Percentiles rank a stretch among this genome's conserved stretches.
phyloP scores from a whole-genome alignment of 1,140 invertebrate genomes.

The Drosophila ficusphila region DNA sequence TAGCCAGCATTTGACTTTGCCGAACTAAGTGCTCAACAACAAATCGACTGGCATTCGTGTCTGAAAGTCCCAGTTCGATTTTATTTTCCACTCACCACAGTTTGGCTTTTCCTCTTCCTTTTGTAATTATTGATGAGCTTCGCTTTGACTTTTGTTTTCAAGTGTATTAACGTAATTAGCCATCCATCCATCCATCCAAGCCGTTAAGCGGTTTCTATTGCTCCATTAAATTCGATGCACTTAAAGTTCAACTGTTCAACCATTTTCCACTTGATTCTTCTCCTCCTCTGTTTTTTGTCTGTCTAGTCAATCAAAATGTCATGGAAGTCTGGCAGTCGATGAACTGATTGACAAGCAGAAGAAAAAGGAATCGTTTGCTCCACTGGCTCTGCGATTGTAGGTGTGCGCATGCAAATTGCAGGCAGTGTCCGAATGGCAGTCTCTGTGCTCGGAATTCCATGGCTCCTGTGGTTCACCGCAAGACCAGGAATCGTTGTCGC shows the following conservation, averaged over 20 bases:
- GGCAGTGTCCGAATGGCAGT: conserved; percentile 24
- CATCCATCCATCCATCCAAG: conserved; percentile 8
- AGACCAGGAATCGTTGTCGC: conserved; percentile 29
- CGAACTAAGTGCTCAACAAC: conserved; percentile 7
- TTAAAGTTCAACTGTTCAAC: conserved; percentile 18
- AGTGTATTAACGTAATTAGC: conserved; percentile 54
- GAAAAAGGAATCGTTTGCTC: conserved; percentile 27
- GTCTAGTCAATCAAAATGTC: conserved; percentile 40
- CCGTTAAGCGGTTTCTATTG: neutral
- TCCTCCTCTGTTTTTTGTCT: neutral
- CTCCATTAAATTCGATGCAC: neutral
- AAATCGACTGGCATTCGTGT: conserved; percentile 23
- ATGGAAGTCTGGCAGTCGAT: conserved; percentile 26
- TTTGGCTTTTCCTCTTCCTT: conserved; percentile 4
- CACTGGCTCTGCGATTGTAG: neutral
- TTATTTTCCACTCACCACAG: conserved; percentile 24
- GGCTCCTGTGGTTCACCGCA: conserved; percentile 51
- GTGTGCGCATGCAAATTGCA: conserved; percentile 48
- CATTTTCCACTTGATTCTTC: conserved; percentile 9
- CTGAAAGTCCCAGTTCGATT: conserved; percentile 9
- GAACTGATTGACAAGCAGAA: conserved; percentile 54
- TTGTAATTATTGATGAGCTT: conserved; percentile 52
- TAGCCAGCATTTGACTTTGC: conserved; percentile 15
- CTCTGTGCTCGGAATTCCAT: conserved; percentile 14
- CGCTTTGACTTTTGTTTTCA: conserved; percentile 45